phyloP scores from a whole-genome alignment of 2,797 vertebrate species.

The Eulemur rubriventer region DNA sequence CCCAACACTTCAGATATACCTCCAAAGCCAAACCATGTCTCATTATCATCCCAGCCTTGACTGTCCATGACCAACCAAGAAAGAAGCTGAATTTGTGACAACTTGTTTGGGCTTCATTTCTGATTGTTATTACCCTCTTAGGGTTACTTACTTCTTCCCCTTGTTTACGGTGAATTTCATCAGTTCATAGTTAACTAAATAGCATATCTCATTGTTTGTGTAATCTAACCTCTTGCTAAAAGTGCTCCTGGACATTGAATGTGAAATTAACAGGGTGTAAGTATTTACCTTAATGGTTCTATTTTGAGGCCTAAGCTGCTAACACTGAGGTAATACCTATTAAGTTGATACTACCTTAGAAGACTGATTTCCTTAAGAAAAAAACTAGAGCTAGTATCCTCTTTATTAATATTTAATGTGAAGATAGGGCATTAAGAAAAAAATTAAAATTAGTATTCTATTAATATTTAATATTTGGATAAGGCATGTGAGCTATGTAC shows the following conservation, averaged over 20 bases:
- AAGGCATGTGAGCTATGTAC: not conserved
- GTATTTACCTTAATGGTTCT: not conserved
- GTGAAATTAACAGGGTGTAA: not conserved
- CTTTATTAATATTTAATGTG: slow-evolving; percentile 9
- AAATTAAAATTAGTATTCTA: not conserved
- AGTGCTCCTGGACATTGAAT: not conserved
- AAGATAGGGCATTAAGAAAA: slow-evolving; percentile 10
- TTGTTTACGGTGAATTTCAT: not conserved
- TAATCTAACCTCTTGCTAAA: not conserved
- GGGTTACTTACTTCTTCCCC: not conserved
- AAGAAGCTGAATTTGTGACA: not conserved
- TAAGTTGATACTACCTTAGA: not conserved
- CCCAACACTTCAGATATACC: not conserved
- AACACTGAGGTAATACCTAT: not conserved
- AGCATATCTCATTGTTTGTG: not conserved
- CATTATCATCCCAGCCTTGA: not conserved
- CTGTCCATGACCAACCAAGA: not conserved
- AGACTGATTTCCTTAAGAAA: not conserved
- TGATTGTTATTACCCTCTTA: not conserved
- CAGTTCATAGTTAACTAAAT: not conserved
- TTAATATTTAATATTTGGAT: slow-evolving; percentile 24
- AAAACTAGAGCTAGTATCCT: not conserved
- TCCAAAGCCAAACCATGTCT: not conserved
- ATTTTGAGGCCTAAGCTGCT: not conserved
- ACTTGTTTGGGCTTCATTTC: not conserved